Base-by-base conservation (phyloP, 2,797 vertebrate species). In the Sebastes diaconus region DNA sequence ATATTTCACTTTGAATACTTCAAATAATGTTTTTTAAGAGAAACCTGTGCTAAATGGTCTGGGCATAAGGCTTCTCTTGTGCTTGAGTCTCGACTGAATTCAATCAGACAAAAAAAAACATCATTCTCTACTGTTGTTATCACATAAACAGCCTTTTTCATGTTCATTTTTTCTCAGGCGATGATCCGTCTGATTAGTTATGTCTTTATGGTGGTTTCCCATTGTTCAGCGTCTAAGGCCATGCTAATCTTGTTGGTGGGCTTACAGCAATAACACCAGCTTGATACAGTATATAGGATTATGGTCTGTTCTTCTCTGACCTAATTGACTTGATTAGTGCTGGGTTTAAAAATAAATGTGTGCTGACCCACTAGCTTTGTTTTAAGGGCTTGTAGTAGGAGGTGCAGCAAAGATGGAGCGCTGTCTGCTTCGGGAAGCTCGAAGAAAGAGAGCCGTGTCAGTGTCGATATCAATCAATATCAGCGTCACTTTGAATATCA, bases 241-340 rank as follows among this genome's bases (percentile, higher is more conserved):
- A 54, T 70, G 86, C 67, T 90, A 87, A 91, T 92, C 79, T 20
- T 76, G 72, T 86, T 80, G 87, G 72, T 85, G 86, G 88, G 86
- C 81, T 89, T 84, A 82, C 57, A 88, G 81, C 79, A 83, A 67
- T 83, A 83, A 84, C 75, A 76, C 24, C 83, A 76, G 77, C 79
- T 76, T 68, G 77, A 89, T 76, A 78, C 73, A 75, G 82, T 86
- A 83, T 79, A 54, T n/a, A 74, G 91, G 92, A 94, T 93, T 95
- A 93, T 75, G 73, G 84, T 75, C 86, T 81, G 80, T 87, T 93
- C 87, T 88, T 83, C 90, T 84, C 86, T 93, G 93, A 92, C 93
- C 94, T 95, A 93, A 95, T 95, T 96, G 93, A 92, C 88, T 91
- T 93, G 90, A 95, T 95, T 95, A 94, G 92, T 80, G 68, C 61